Base-by-base conservation (phyloP, 2,888 invertebrate genomes). In the Colletes collaris region DNA sequence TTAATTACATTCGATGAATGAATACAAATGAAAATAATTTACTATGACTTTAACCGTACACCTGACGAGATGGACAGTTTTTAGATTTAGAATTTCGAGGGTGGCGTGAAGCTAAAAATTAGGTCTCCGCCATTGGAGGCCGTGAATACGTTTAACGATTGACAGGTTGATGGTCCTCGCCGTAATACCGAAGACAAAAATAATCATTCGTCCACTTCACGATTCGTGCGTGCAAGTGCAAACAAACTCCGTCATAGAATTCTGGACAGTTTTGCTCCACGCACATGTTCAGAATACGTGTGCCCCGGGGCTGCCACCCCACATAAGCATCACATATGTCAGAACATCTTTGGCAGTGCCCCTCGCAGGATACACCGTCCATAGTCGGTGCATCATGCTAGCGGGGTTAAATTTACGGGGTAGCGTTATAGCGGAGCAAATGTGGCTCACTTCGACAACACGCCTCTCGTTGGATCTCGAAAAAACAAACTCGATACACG, bases 241-340 rank as follows among this genome's bases (percentile, higher is more conserved):
- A 91, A 91, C 87, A 90, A 89, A 91, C 88, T 84, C 73, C 37
- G 87, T 83, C 87, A 88, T 89, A 88, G 87, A 90, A 90, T 89
- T 90, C 84, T 81, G 85, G 86, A 87, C 87, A 88, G 87, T 89
- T 87, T 85, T 83, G 85, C 86, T 86, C 81, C 74, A 78, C 84
- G 85, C 90, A 90, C 91, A 91, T 91, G 90, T 89, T 89, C 86
- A 80, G 82, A 87, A 86, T 85, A 86, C 87, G 85, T 76, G 75
- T 84, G 72, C 69, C 52, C 46, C 3, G 85, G 87, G 85, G 83
- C 80, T 84, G 86, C 84, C 86, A 87, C 89, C 89, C 91, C 88
- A 86, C 83, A 87, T 88, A 87, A 91, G 88, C 88, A 88, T 89
- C 91, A 85, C 91, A 91, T 91, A 91, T 91, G 91, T 91, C 90